phyloP scores from a whole-genome alignment of 2,888 invertebrate genomes.

The Labia minor region DNA sequence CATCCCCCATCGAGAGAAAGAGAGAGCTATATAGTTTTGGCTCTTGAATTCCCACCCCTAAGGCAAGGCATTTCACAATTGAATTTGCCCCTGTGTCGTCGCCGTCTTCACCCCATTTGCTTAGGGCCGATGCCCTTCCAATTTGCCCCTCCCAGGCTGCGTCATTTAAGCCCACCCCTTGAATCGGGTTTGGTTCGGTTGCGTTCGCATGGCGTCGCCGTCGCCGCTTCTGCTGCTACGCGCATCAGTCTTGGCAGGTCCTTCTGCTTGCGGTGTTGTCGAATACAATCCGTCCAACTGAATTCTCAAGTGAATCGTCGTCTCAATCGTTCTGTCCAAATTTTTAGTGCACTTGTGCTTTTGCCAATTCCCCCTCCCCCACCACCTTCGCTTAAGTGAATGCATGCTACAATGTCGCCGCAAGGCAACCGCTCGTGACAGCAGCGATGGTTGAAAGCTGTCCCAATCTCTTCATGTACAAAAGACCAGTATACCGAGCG shows the following conservation, averaged over 20 bases:
- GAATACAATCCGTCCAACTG: too few species aligned
- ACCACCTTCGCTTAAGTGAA: background rate
- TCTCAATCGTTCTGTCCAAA: too few species aligned
- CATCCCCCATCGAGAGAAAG: too few species aligned
- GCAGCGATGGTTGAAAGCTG: slow-evolving; percentile 8
- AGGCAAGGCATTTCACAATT: background rate
- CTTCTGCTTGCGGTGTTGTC: background rate
- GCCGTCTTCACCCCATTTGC: slow-evolving; percentile 13
- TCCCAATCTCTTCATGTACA: slow-evolving; percentile 45
- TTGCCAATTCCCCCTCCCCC: too few species aligned
- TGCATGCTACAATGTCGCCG: background rate
- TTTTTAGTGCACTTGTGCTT: background rate
- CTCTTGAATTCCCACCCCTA: background rate
- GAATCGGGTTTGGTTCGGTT: background rate
- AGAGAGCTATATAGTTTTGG: too few species aligned
- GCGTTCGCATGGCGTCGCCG: background rate
- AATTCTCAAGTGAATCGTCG: too few species aligned
- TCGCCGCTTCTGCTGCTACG: background rate
- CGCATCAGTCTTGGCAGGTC: background rate
- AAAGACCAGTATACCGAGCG: slow-evolving; percentile 68
- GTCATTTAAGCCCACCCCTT: background rate
- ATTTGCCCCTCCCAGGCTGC: slow-evolving; percentile 5
- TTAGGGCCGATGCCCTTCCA: background rate
- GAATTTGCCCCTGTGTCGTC: background rate
- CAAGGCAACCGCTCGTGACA: background rate